Conservation (phyloP, 2,888 invertebrate genomes). For the Liopterus haemorrhoidalis region DNA sequence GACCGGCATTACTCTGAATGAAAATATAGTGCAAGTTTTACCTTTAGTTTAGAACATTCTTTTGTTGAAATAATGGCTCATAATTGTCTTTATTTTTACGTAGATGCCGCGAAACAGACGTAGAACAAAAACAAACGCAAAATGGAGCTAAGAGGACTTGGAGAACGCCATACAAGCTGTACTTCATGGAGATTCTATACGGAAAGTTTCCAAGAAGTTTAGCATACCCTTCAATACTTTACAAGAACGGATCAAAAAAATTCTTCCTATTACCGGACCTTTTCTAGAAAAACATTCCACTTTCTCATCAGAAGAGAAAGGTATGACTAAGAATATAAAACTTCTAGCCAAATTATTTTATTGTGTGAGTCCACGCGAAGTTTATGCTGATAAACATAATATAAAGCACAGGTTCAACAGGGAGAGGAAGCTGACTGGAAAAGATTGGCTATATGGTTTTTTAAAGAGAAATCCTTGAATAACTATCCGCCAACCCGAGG, state of each 20-base stretch:
- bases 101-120: slow-evolving; percentile 14
- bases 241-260: slow-evolving; percentile 22
- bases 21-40: slow-evolving; percentile 1
- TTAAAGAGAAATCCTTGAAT: slow-evolving; percentile 29
- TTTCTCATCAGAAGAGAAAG: slow-evolving; percentile 14
- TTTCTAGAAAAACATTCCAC: slow-evolving; percentile 25
- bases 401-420: slow-evolving; percentile 9
- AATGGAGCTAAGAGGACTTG: slow-evolving; percentile 20
- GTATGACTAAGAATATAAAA: slow-evolving; percentile 15
- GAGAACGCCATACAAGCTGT: slow-evolving; percentile 20
- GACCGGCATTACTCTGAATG: slow-evolving; percentile 22
- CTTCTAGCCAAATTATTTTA: slow-evolving; percentile 23
- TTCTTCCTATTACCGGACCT: slow-evolving; percentile 7
- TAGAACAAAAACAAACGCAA: slow-evolving; percentile 19
- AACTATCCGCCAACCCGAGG: slow-evolving; percentile 35
- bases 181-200: slow-evolving; percentile 15
- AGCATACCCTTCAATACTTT: slow-evolving; percentile 22
- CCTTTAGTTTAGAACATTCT: neutral
- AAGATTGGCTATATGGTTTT: slow-evolving; percentile 30
- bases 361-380: slow-evolving; percentile 23
- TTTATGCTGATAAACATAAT: slow-evolving; percentile 19
- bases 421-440: slow-evolving; percentile 13
- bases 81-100: slow-evolving; percentile 12
- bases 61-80: slow-evolving; percentile 5
- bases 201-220: slow-evolving; percentile 20